Base-by-base conservation (phyloP, 2,797 vertebrate genomes). In the Artibeus jamaicensis region DNA sequence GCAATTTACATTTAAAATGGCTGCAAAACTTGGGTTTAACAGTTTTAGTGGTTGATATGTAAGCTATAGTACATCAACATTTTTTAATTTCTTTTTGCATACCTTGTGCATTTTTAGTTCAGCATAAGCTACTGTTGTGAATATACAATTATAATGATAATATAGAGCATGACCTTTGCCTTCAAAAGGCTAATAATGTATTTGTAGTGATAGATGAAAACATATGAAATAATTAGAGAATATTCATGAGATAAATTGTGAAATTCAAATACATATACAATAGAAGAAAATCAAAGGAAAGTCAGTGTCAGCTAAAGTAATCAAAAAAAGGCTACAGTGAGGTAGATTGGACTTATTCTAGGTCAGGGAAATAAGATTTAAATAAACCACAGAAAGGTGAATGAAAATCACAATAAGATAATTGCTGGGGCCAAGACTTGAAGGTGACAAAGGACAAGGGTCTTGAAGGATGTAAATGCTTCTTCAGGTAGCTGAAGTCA, bases 181-280 rank as follows among this genome's bases (percentile, higher is more conserved):
- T 95, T 94, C 59, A 95, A 91, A 26, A 95, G n/a, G 29, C 44
- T 97, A 96, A 65, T 34, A 50, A 55, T 93, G 1, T 81, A 78
- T 82, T 2, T 82, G 5, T 24, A 94, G 24, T 62, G n/a, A 70
- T 39, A 92, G 15, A 55, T 85, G 5, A 89, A 95, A 92, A 50
- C 18, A 78, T 57, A n/a, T 26, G 19, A 78, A 87, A 86, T 70
- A 85, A 96, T 95, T 95, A 92, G 7, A 81, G 32, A 85, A 78
- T 78, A 85, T 70, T 91, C 48, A 81, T 57, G 70, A 88, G 19
- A 44, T 44, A 84, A 78, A 39, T n/a, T 82, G n/a, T 97, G 89
- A 92, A 97, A 93, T 0, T 93, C 48, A 83, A 96, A 86, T 91
- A 74, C 16, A 76, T 42, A 67, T 44, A 59, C n/a, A 76, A 59